Percentiles rank a stretch among this genome's conserved stretches.
Evolutionary conservation across 2,113 vertebrate species (phyloP).

Genomic region (Xenopus tropicalis): DNA sequence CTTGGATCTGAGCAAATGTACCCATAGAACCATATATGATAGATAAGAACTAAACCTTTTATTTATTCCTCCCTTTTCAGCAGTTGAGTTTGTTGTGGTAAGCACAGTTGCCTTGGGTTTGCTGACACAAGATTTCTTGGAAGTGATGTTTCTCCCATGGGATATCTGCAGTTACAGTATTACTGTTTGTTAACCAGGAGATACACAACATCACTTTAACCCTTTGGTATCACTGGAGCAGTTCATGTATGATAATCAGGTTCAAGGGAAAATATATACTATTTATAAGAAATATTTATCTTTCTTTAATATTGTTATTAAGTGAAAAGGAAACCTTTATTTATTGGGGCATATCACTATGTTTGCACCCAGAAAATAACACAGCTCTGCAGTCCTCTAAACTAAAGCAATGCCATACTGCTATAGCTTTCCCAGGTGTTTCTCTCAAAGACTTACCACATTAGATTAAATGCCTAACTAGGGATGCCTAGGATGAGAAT

Average conservation of each 20-base stretch:
- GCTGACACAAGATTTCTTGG: constrained; percentile 24
- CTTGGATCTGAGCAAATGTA: too few species aligned
- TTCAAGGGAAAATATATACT: neutral
- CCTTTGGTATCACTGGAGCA: neutral
- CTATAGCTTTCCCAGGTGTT: too few species aligned
- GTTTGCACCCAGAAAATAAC: too few species aligned
- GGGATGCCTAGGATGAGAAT: too few species aligned
- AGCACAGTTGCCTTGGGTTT: constrained; percentile 11
- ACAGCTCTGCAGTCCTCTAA: too few species aligned
- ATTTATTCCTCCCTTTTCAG: neutral
- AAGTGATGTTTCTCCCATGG: constrained; percentile 19
- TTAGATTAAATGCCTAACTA: too few species aligned
- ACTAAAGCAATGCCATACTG: too few species aligned
- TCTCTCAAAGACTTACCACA: too few species aligned
- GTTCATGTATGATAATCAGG: neutral
- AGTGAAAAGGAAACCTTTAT: too few species aligned
- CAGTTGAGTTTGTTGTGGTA: constrained; percentile 2
- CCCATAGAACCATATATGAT: too few species aligned
- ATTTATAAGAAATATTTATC: neutral
- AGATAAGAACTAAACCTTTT: too few species aligned
- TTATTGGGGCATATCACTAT: too few species aligned
- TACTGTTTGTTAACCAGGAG: constrained; percentile 8
- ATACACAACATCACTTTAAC: constrained; percentile 3
- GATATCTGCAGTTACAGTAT: constrained; percentile 10
- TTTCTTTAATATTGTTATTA: neutral